A percentile compares a stretch with the other conserved stretches of the same genome.
Evolutionary conservation across 2,797 vertebrate species (phyloP).

Genomic region (Rachycentron canadum): DNA sequence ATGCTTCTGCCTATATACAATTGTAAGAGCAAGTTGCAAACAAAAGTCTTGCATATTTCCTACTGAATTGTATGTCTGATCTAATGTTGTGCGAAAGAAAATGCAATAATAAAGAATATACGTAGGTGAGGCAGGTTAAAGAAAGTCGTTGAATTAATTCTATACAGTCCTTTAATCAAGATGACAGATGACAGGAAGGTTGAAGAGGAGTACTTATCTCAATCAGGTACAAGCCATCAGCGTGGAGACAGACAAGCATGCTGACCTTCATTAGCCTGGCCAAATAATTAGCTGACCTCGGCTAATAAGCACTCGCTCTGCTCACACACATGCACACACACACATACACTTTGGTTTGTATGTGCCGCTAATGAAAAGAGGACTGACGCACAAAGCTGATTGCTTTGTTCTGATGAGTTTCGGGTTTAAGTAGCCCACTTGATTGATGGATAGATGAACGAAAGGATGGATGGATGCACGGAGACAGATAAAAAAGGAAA

Average conservation of each 20-base stretch:
- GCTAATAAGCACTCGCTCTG: slow-evolving; percentile 79
- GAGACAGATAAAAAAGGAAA: slow-evolving; percentile 55
- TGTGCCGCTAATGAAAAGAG: slow-evolving; percentile 80
- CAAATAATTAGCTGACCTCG: slow-evolving; percentile 88
- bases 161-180: slow-evolving; percentile 68
- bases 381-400: slow-evolving; percentile 74
- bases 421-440: slow-evolving; percentile 72
- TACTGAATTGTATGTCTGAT: neutral
- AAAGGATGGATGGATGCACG: slow-evolving; percentile 43
- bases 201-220: slow-evolving; percentile 84
- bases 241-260: slow-evolving; percentile 78
- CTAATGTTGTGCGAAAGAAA: slow-evolving; percentile 3
- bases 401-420: slow-evolving; percentile 82
- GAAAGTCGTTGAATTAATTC: slow-evolving; percentile 63
- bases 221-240: slow-evolving; percentile 79
- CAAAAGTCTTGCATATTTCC: slow-evolving; percentile 22
- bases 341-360: slow-evolving; percentile 68
- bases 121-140: slow-evolving; percentile 33
- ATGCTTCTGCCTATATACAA: slow-evolving; percentile 6
- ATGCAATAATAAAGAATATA: neutral
- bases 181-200: slow-evolving; percentile 80
- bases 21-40: neutral
- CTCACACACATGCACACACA: slow-evolving; percentile 48
- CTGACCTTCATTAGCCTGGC: slow-evolving; percentile 87
- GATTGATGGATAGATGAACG: slow-evolving; percentile 70